Evolutionary conservation across 2,113 vertebrate species (phyloP).

Genomic region (Nyctereutes procyonoides): DNA sequence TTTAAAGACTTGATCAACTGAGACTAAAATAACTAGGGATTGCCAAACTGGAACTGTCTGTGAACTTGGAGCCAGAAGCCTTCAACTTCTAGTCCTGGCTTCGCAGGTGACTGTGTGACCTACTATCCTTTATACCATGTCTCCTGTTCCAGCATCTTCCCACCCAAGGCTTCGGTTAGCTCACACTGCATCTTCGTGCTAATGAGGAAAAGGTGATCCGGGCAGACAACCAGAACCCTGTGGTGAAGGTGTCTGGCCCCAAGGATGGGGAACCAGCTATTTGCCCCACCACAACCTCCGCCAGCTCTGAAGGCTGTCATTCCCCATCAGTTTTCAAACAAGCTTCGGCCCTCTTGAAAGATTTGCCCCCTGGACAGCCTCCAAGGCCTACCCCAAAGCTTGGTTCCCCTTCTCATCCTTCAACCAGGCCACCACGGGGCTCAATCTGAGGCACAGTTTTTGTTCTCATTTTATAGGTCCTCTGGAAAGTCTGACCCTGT

Average conservation of each 20-base stretch:
- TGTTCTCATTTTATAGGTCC: background rate
- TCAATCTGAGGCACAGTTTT: slow-evolving; percentile 38
- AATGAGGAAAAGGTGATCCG: background rate
- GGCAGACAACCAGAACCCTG: background rate
- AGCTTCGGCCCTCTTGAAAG: background rate
- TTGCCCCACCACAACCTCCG: background rate
- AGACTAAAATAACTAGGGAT: background rate
- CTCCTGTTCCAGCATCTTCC: background rate
- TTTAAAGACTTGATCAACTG: background rate
- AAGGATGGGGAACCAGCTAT: background rate
- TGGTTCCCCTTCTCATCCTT: background rate
- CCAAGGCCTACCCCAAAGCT: background rate
- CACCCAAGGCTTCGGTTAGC: background rate
- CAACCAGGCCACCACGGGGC: background rate
- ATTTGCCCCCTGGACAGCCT: background rate
- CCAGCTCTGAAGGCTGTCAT: background rate
- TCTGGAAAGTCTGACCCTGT: background rate
- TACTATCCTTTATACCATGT: background rate
- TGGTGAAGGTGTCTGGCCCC: too few species aligned
- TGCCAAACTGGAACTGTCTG: background rate
- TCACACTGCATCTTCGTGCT: background rate
- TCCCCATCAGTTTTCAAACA: background rate
- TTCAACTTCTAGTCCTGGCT: background rate
- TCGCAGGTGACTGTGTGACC: background rate
- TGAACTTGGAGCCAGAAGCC: background rate